A percentile compares a stretch with the other conserved stretches of the same genome.
These are phyloP conservation scores for Malurus elegans DNA, from an alignment of 2,113 vertebrate genomes.

Conservation along the genomic window DNA sequence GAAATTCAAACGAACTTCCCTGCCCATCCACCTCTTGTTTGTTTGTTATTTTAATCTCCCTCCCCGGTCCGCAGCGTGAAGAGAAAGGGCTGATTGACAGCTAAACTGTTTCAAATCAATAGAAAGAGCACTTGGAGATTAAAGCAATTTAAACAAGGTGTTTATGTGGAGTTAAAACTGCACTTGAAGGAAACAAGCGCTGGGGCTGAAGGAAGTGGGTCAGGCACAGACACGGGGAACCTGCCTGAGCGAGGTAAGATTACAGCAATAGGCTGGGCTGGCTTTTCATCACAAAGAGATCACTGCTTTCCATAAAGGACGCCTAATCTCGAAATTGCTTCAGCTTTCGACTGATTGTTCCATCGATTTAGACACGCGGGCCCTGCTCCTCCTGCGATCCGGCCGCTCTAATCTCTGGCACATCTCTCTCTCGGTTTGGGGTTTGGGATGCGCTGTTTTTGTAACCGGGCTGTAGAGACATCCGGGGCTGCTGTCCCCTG, in stretches of 20 bases:
- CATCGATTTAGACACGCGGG: slow-evolving; percentile 63
- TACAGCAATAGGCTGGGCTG: slow-evolving; percentile 53
- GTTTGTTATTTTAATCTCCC: slow-evolving; percentile 79
- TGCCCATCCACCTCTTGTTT: slow-evolving; percentile 44
- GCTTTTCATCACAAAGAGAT: slow-evolving; percentile 67
- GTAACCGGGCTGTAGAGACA: rapidly evolving
- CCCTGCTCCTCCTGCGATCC: background rate
- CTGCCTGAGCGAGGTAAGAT: slow-evolving; percentile 46
- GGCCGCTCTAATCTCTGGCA: background rate
- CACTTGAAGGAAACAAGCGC: slow-evolving; percentile 68
- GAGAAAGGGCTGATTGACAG: slow-evolving; percentile 73
- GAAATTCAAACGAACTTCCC: slow-evolving; percentile 43
- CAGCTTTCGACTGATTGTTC: slow-evolving; percentile 68
- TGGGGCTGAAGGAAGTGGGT: slow-evolving; percentile 72
- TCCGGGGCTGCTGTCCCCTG: background rate
- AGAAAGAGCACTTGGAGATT: slow-evolving; percentile 69
- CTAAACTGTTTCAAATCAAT: slow-evolving; percentile 73
- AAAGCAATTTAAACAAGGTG: slow-evolving; percentile 76
- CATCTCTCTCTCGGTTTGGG: background rate
- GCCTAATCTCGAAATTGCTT: slow-evolving; percentile 69
- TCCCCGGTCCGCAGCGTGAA: slow-evolving; percentile 1
- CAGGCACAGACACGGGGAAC: slow-evolving; percentile 37
- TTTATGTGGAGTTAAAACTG: slow-evolving; percentile 73
- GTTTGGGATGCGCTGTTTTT: background rate
- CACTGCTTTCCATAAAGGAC: slow-evolving; percentile 59